Percentiles rank a stretch among this genome's conserved stretches.
Conservation (phyloP, 1,140 invertebrate genomes). For the Muscidifurax raptorellus region DNA sequence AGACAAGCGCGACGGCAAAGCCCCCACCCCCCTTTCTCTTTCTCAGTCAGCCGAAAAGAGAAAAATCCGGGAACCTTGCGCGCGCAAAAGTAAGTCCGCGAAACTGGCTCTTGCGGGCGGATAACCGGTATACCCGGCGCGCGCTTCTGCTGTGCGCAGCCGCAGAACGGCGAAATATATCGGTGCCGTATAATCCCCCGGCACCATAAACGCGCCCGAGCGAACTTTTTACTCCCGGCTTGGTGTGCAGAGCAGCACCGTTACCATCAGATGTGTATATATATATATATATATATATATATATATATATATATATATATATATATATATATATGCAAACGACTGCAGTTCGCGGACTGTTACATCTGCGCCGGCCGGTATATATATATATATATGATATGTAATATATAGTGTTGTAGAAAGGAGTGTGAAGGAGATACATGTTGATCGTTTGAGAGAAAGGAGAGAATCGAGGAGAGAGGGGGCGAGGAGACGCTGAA, state of each 20-base stretch:
- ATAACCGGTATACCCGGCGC: slow-evolving; percentile 26
- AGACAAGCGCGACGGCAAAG: background rate
- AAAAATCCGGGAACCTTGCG: slow-evolving; percentile 26
- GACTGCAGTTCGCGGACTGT: background rate
- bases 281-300: background rate
- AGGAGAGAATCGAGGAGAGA: slow-evolving; percentile 11
- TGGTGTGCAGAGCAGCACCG: slow-evolving; percentile 19
- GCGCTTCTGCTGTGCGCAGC: background rate
- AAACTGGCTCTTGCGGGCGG: slow-evolving; percentile 29
- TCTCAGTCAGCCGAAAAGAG: slow-evolving; percentile 11
- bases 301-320: background rate
- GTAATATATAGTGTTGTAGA: background rate
- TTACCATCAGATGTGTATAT: slow-evolving; percentile 9
- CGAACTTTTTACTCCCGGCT: slow-evolving; percentile 31
- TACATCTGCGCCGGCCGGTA: background rate
- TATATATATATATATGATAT: background rate
- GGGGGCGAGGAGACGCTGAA: background rate
- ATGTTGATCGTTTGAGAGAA: background rate
- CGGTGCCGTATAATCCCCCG: slow-evolving; percentile 19
- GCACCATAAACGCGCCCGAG: slow-evolving; percentile 26
- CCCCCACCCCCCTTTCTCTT: background rate
- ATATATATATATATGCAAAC: background rate
- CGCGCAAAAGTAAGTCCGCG: slow-evolving; percentile 22
- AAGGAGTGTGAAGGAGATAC: background rate
- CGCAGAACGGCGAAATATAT: slow-evolving; percentile 2